Evolutionary conservation across 2,888 invertebrate species (phyloP), one percentile per base, ranked within the genome.

Genomic region (Stegophylla sp.): DNA sequence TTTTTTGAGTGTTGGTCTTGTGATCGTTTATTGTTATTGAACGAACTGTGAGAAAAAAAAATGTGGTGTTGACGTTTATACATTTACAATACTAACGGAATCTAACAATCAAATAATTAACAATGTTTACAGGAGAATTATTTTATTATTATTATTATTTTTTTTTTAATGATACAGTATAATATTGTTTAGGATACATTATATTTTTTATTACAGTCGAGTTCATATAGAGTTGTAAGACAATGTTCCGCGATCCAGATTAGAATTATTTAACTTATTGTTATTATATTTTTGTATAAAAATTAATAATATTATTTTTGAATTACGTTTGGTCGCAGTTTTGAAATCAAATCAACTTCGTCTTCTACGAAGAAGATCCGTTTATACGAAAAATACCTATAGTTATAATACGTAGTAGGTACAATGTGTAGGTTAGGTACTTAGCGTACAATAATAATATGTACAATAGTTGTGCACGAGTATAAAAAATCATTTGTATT

Each of bases 31-130:
- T 13, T 72, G n/a, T 61, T 72, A 28, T 45, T 9, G 26, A 34
- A 61, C 41, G 51, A 48, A 15, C 45, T 26, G 48, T 43, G n/a
- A 74, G 34, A 26, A 72, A 79, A 53, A 26, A 43, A 28, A n/a
- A 41, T 43, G 23, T 66, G 41, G 23, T 66, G 34, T 34, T 7
- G 7, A 34, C 34, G 34, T 34, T 34, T 34, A 3, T 34, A 41
- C n/a, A 76, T 66, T 63, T 17, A 81, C 74, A 74, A 43, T 26
- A 74, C 74, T 81, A 74, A 74, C 51, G 64, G 12, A 56, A 81
- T 64, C 53, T 23, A 74, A 64, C 64, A 53, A 53, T 48, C 23
- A 13, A 75, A 26, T 51, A 2, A 34, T 34, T 75, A 64, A 34
- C 34, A 34, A 75, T 5, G 7, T 34, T 74, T 74, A 64, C 63